Conservation (phyloP, 2,113 vertebrate species). For the Origma solitaria region DNA sequence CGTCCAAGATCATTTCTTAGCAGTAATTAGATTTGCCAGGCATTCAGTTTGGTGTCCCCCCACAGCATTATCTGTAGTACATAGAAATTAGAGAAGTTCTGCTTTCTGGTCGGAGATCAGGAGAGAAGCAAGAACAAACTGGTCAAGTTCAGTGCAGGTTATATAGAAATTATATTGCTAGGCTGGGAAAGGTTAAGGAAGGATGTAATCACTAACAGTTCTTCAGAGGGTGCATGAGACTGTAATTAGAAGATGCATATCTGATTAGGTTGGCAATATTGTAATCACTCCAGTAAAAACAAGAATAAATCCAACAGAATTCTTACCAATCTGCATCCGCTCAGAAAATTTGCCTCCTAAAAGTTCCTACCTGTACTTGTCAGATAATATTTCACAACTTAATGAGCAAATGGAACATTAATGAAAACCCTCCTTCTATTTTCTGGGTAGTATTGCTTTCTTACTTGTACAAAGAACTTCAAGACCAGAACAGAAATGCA, state of each 20-base stretch:
- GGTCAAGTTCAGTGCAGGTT: neutral
- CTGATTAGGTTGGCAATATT: neutral
- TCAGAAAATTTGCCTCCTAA: neutral
- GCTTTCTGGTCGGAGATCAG: neutral
- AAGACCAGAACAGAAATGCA: neutral
- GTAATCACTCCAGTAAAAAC: neutral
- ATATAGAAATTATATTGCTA: neutral
- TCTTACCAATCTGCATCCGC: neutral
- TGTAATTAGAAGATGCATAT: neutral
- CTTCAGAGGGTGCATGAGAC: neutral
- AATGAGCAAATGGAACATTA: neutral
- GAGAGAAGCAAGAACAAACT: neutral
- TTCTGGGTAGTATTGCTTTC: neutral
- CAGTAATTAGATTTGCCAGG: neutral
- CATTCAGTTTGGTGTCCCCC: neutral
- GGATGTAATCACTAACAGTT: neutral
- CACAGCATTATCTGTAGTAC: neutral
- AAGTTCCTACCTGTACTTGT: neutral
- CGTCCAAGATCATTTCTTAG: neutral
- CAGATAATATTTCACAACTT: neutral
- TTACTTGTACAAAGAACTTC: neutral
- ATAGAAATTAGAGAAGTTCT: neutral
- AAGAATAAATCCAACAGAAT: neutral
- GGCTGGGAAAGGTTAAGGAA: neutral
- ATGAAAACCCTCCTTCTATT: neutral